Evolutionary conservation across 2,113 vertebrate species (phyloP).

Genomic region (Gambusia affinis): DNA sequence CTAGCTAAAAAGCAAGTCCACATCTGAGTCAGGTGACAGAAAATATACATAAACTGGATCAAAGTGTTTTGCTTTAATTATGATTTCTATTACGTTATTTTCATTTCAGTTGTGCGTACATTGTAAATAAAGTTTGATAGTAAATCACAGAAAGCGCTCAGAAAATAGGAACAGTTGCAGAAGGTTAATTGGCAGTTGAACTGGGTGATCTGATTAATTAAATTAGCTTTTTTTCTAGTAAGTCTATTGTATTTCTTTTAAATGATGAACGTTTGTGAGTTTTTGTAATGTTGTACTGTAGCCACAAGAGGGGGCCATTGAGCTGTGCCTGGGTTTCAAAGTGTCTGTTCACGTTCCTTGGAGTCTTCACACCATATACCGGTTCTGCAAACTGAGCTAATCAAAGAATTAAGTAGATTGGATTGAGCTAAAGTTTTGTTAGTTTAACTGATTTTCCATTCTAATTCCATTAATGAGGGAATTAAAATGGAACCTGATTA

Average conservation of each 20-base stretch:
- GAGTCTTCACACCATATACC: neutral
- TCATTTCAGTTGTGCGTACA: neutral
- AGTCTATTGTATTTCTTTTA: neutral
- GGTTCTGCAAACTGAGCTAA: neutral
- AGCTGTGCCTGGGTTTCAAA: slow-evolving; percentile 29
- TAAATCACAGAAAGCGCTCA: neutral
- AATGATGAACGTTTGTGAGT: neutral
- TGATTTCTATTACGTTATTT: neutral
- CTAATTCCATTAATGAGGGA: neutral
- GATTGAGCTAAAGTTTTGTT: neutral
- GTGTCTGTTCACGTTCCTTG: too few relatives aligned
- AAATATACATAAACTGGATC: neutral
- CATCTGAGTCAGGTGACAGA: neutral
- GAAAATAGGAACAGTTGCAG: neutral
- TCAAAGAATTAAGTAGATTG: neutral
- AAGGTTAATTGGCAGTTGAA: neutral
- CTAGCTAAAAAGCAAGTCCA: slow-evolving; percentile 1
- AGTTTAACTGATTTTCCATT: neutral
- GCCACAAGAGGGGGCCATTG: slow-evolving; percentile 72
- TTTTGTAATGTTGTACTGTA: slow-evolving; percentile 15
- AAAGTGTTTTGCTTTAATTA: neutral
- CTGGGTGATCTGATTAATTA: neutral
- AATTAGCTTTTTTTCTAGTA: neutral
- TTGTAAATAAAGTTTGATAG: too few relatives aligned
- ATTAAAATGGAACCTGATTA: neutral